Evolutionary conservation across 30 jellyfish, hydroid and myxozoan genomes (phyloP).

Genomic region (Morbakka virulenta): DNA sequence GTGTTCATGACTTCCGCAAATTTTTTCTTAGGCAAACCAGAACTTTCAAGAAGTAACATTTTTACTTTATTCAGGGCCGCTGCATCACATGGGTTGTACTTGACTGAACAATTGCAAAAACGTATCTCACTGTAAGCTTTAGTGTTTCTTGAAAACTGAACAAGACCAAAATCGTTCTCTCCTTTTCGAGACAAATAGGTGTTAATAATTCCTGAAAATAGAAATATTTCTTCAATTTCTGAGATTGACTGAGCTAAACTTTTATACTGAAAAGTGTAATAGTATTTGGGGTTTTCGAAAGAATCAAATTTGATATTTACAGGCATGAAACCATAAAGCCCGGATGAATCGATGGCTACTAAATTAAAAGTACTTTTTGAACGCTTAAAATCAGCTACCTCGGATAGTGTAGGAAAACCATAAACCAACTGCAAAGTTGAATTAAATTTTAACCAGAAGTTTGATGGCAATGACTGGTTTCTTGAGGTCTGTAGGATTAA

Average conservation of each 20-base stretch:
- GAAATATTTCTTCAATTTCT: conserved; percentile 10
- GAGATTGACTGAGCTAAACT: background rate
- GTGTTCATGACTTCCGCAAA: conserved; percentile 47
- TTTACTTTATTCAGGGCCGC: conserved; percentile 30
- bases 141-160: background rate
- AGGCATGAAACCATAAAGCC: conserved; percentile 39
- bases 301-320: conserved; percentile 31
- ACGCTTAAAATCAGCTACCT: background rate
- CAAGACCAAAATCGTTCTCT: conserved; percentile 28
- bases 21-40: conserved; percentile 10
- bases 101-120: conserved; percentile 75
- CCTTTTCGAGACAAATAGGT: conserved; percentile 15
- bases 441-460: conserved; percentile 74
- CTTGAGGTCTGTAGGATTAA: conserved; percentile 12
- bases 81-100: conserved; percentile 81
- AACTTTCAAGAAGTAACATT: conserved; percentile 7
- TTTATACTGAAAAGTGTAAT: conserved; percentile 18
- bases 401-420: conserved; percentile 55
- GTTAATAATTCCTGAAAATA: conserved; percentile 3
- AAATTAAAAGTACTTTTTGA: background rate
- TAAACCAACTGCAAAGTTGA: conserved; percentile 30
- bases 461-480: conserved; percentile 5
- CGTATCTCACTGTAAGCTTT: conserved; percentile 14
- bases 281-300: conserved; percentile 52
- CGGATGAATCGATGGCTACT: conserved; percentile 75